Evolutionary conservation across 2,888 invertebrate genomes (phyloP), one percentile per base, ranked within the genome.

Genomic region (Drosophila yooni): DNA sequence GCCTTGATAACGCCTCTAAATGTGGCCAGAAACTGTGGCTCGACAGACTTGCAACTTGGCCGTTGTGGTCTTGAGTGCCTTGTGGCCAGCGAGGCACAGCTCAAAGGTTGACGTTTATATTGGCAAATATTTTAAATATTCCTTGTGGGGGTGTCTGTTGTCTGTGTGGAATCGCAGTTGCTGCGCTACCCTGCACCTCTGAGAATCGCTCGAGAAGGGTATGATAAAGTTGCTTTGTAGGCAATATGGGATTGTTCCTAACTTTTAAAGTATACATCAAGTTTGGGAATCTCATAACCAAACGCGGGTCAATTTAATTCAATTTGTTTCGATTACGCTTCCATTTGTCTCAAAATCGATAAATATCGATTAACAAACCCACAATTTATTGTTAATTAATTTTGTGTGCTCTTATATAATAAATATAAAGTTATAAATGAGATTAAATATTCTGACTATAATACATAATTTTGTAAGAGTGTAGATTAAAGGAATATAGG

Each of bases 121-220:
- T 89, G 90, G 87, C 81, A 78, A 89, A 87, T 90, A 90, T 89
- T 87, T 87, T 78, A 86, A 83, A 83, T 90, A 81, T 87, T 78
- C 72, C 72, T 58, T 72, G 69, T 60, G 82, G 64, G 71, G 67
- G 70, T 63, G 72, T 73, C 62, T 57, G 66, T 51, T 51, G 56
- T 31, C 10, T 25, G 7, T 27, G n/a, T 34, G 27, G 27, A 27
- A 50, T 21, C 36, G 15, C 25, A 68, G 75, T 57, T 60, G 65
- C 69, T 62, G n/a, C n/a, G 29, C 40, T 57, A 15, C 57, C 11
- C 25, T 43, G n/a, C 36, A 21, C 25, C 69, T 13, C 15, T 0
- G 8, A 2, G 33, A 21, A 33, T 25, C 2, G 11, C 6, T 18
- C 18, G 18, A 13, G 34, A 18, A 3, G n/a, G 33, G 6, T 43